A percentile compares a stretch with the other conserved stretches of the same genome.
Evolutionary conservation across 2,797 vertebrate species (phyloP).

Genomic region (Hybognathus amarus): DNA sequence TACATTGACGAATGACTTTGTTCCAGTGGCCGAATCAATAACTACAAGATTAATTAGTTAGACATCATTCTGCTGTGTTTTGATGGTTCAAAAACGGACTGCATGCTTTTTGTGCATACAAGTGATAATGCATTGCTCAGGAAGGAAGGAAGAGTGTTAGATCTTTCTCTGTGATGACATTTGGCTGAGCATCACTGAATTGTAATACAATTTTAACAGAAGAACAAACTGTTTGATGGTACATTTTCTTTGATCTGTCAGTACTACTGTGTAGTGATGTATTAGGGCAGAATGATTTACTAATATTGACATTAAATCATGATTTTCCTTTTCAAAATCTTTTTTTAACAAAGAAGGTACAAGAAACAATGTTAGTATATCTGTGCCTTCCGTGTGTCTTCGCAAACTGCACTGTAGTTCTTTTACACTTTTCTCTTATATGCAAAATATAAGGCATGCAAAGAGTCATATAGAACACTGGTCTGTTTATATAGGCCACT

Average conservation of each 20-base stretch:
- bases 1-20: conserved; percentile 14
- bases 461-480: not conserved
- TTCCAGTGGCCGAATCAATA: not conserved
- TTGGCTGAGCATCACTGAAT: not conserved
- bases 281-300: not conserved
- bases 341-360: not conserved
- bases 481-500: conserved; percentile 24
- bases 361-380: not conserved
- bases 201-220: conserved; percentile 1
- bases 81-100: not conserved
- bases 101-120: not conserved
- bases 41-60: not conserved
- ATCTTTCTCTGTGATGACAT: not conserved
- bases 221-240: not conserved
- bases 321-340: not conserved
- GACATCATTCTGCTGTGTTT: not conserved
- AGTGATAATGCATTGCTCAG: not conserved
- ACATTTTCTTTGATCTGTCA: not conserved
- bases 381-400: not conserved
- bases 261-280: not conserved
- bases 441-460: not conserved
- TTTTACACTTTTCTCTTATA: not conserved
- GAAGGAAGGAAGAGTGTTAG: too few species aligned
- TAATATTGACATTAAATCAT: not conserved
- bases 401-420: not conserved